Base-by-base conservation (phyloP, 2,113 vertebrate genomes). In the Odobenus rosmarus region DNA sequence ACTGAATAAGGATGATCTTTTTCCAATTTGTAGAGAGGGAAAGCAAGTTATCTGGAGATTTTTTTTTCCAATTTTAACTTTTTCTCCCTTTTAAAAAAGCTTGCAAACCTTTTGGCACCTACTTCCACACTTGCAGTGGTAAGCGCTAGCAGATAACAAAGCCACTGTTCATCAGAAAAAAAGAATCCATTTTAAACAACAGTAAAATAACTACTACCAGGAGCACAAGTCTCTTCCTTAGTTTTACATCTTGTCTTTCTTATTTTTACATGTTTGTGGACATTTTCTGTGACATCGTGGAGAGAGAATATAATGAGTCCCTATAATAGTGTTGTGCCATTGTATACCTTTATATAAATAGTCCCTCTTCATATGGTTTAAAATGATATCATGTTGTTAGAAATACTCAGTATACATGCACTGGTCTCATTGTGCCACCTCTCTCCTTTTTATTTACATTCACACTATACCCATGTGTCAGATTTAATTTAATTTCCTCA, bases 401-500 rank as follows among this genome's bases (percentile, higher is more conserved):
- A 88, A 90, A 83, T 61, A 11, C 15, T 82, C 15, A 72, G 13
- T 82, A 49, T 26, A 59, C 10, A 77, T 26, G 51, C 8, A 77
- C 15, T 33, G 13, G 49, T 0, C 5, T 82, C 51, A 88, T 15
- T 51, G 16, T 67, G 6, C 28, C 64, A 71, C 28, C 69, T 62
- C 23, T 84, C 23, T 90, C 10, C 10, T 79, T 79, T 77, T 61
- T 91, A 19, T 79, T 93, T 49, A 80, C 6, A 76, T 62, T 76
- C 28, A 76, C 33, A 57, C 2, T 16, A 57, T 90, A 31, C 23
- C 23, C 76, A n/a, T 71, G 11, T 8, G 2, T 90, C 59, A 90
- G 39, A n/a, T 61, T 94, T 86, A 95, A 82, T 64, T 86, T 46
- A 90, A 11, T 92, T 83, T 95, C 42, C 33, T 49, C 61, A 61